Base-by-base conservation (phyloP, 2,113 vertebrate species). In the Zingel zingel region DNA sequence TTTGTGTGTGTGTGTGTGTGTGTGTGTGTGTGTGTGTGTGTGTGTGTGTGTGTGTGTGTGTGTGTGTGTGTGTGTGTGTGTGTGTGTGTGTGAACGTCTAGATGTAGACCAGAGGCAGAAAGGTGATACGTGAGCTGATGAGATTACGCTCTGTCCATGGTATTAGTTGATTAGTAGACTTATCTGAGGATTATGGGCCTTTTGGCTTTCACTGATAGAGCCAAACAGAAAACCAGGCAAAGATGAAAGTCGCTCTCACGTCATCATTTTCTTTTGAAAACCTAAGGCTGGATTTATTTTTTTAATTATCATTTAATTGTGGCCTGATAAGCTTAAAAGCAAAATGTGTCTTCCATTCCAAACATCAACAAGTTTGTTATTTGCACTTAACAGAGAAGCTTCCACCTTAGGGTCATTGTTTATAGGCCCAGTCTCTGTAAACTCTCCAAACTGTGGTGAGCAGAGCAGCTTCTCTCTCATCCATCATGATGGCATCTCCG, bases 101-200 rank as follows among this genome's bases (percentile, higher is more conserved):
- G 65, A 85, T 86, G 77, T 58, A 58, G 77, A 79, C 86, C 77
- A 76, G 74, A 88, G 83, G 85, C 79, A 86, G 84, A 83, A 72
- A 84, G 89, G 85, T 93, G 91, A 89, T 91, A 89, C 88, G 74
- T 63, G 85, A 56, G 85, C 71, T 91, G 88, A 93, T 93, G 87
- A 77, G 85, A 92, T 93, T 90, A 90, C 21, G 53, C 87, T 86
- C 87, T 86, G 90, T 90, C 88, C 81, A 77, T 86, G 85, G 89
- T 88, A 86, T 92, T 92, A 91, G 90, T 92, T 92, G 90, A 92
- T 93, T 92, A 91, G 83, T 84, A 70, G 87, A 86, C 86, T 89
- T 91, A 93, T 93, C 85, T 73, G 76, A 86, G 92, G 82, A 92
- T 92, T 91, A 90, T 18, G 68, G 80, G 83, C 77, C 90, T 92